phyloP scores from a whole-genome alignment of 2,797 vertebrate genomes.

The Coracias cyanogaster region DNA sequence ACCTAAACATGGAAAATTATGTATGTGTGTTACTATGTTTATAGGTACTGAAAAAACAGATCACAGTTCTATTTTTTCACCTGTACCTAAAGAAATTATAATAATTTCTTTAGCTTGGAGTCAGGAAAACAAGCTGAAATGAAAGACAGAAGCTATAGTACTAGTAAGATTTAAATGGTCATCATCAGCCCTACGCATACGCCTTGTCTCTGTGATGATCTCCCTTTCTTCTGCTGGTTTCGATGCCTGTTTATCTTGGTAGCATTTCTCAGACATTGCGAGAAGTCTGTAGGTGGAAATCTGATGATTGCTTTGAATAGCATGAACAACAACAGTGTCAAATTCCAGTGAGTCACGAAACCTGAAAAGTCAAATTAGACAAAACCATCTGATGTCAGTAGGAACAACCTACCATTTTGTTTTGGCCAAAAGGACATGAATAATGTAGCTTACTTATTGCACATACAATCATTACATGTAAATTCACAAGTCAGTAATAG shows the following conservation, averaged over 20 bases:
- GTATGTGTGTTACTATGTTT: neutral
- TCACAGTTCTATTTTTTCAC: neutral
- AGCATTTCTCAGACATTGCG: slow-evolving; percentile 57
- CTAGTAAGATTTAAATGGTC: neutral
- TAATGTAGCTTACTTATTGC: neutral
- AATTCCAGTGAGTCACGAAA: slow-evolving; percentile 81
- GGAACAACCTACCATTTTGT: neutral
- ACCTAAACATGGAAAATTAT: neutral
- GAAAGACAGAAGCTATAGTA: neutral
- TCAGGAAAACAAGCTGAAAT: neutral
- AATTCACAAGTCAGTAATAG: neutral
- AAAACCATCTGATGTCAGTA: neutral
- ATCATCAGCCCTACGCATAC: neutral
- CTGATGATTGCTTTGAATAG: slow-evolving; percentile 82
- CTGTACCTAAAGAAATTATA: neutral
- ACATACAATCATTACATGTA: neutral
- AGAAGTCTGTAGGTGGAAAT: slow-evolving; percentile 87
- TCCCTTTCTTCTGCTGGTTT: slow-evolving; percentile 25
- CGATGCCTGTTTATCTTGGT: slow-evolving; percentile 39
- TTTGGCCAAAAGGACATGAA: neutral
- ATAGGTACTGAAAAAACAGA: neutral
- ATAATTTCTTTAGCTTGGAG: neutral
- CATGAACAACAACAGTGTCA: slow-evolving; percentile 82
- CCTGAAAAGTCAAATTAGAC: slow-evolving; percentile 75
- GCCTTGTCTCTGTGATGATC: neutral